Evolutionary conservation across 2,113 vertebrate species (phyloP).

Genomic region (Pao palembangensis): DNA sequence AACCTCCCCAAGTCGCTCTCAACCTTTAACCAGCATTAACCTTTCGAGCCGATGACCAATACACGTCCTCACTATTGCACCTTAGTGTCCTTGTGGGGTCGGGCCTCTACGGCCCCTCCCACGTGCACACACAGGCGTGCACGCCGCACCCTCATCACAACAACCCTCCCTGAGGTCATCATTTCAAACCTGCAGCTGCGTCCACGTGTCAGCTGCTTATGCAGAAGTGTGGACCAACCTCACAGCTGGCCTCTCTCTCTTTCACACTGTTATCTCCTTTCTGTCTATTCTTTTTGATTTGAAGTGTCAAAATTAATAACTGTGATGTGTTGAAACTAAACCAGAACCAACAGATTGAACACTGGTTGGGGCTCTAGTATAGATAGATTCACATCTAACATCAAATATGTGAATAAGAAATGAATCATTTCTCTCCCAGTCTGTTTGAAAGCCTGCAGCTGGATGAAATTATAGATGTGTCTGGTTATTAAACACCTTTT

Average conservation of each 20-base stretch:
- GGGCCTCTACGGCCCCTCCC: neutral
- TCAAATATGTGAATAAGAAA: neutral
- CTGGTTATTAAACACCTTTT: neutral
- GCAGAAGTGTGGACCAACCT: constrained; percentile 48
- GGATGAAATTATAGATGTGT: constrained; percentile 14
- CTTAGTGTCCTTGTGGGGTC: constrained; percentile 8
- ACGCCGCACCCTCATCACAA: constrained; percentile 22
- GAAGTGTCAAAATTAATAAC: no score
- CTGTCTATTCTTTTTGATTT: no score
- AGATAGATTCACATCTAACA: constrained; percentile 6
- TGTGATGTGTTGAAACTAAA: no score
- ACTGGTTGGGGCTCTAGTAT: neutral
- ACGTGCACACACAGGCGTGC: constrained; percentile 1
- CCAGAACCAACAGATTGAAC: no score
- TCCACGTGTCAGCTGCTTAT: constrained; percentile 23
- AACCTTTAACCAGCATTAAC: constrained; percentile 21
- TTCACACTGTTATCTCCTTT: constrained; percentile 2
- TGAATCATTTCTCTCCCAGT: constrained; percentile 7
- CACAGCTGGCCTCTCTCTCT: constrained; percentile 17
- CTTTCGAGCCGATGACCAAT: constrained; percentile 1
- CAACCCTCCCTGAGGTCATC: constrained; percentile 41
- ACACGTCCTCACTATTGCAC: neutral
- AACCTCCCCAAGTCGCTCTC: neutral
- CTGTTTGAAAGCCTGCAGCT: constrained; percentile 12
- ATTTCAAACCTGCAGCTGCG: constrained; percentile 32